phyloP scores from a whole-genome alignment of 2,113 vertebrate genomes.

The Amblyopsis rosae region DNA sequence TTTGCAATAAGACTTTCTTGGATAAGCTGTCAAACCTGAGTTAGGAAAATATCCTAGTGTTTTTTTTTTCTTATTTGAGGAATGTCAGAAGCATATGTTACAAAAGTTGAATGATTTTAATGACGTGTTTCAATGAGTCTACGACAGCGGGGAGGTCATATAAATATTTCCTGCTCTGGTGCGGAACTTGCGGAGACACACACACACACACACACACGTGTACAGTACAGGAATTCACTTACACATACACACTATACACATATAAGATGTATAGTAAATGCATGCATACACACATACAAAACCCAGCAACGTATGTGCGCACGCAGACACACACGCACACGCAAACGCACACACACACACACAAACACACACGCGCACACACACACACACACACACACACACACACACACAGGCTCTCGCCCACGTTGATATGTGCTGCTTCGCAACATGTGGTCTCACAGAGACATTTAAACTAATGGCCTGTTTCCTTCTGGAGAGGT shows the following conservation, averaged over 20 bases:
- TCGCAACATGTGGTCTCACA: conserved; percentile 37
- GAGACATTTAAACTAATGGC: conserved; percentile 29
- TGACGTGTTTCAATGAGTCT: conserved; percentile 3
- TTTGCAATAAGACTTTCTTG: conserved; percentile 40
- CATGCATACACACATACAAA: conserved; percentile 16
- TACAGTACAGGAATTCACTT: background rate
- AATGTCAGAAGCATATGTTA: background rate
- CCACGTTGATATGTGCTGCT: background rate
- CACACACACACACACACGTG: conserved; percentile 1
- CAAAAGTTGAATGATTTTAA: background rate
- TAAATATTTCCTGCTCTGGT: background rate
- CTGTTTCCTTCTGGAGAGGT: conserved; percentile 32
- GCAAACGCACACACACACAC: conserved; percentile 21
- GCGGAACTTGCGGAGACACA: background rate
- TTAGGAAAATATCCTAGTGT: background rate
- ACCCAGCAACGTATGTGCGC: background rate
- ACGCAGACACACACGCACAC: conserved; percentile 2
- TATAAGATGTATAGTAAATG: background rate
- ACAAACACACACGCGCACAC: background rate
- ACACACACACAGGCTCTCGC: too few relatives aligned
- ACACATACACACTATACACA: too few relatives aligned
- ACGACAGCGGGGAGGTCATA: background rate
- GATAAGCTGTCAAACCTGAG: conserved; percentile 26
- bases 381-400: conserved; percentile 27
- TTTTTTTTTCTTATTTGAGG: background rate